Evolutionary conservation across 2,797 vertebrate genomes (phyloP), one percentile per base, ranked within the genome.

Genomic region (Heterohyrax brucei): DNA sequence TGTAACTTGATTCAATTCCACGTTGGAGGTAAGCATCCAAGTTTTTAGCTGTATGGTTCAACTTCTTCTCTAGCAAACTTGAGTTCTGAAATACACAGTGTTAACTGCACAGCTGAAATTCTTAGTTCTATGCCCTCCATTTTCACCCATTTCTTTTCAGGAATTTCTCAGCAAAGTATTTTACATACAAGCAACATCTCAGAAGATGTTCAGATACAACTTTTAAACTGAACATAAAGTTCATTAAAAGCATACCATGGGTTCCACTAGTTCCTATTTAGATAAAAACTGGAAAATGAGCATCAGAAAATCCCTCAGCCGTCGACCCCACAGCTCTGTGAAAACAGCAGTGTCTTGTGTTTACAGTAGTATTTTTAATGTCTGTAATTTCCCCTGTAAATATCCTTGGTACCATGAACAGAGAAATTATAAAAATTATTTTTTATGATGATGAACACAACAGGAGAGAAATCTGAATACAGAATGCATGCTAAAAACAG

Each of bases 391-490:
- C n/a, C 68, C 53, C 6, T 33, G 2, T 73, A 62, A 68, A 53
- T n/a, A 16, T 53, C 77, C 78, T 95, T 64, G 90, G 66, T 50
- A 33, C 84, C 16, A 10, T 76, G 10, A 86, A 88, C 28, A 53
- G 39, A 73, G 19, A 83, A 72, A 89, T 89, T 64, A 76, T 94
- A 21, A 92, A 84, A 85, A 53, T 66, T 8, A 2, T 24, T 33
- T 75, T 84, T 81, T 30, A 86, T 81, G 28, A 26, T 61, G 48
- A 44, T 46, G 61, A 72, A 50, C 61, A 56, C 53, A 80, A 24
- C 28, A 4, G 10, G 9, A 61, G 30, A 66, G 12, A 89, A 79
- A 33, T 46, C 28, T 68, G 73, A 39, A 73, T 64, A n/a, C 13
- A 53, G 50, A 8, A 53, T 53, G 39, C 39, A 39, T 39, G 48